These are phyloP conservation scores for Drosophila jambulina DNA, from an alignment of 1,140 invertebrate species.

Conservation along the genomic window DNA sequence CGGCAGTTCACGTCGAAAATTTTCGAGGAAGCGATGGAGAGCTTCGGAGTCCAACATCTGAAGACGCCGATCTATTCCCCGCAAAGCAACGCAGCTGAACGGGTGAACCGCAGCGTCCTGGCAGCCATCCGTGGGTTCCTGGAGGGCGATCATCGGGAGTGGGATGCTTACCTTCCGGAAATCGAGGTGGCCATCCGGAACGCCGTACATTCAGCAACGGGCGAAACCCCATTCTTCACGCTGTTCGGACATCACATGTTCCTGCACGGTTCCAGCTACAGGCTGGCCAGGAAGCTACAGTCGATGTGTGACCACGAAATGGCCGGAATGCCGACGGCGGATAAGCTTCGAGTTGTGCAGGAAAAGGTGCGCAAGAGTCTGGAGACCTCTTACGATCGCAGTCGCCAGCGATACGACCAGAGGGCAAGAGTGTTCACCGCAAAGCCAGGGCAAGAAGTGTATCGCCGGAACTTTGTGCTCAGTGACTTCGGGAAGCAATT, in stretches of 20 bases:
- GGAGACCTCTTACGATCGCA: not conserved
- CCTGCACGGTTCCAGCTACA: not conserved
- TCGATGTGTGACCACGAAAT: not conserved
- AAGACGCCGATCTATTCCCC: too few species aligned
- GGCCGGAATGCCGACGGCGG: not conserved
- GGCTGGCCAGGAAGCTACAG: not conserved
- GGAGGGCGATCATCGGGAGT: not conserved
- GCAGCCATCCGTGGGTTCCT: not conserved
- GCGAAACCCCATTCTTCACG: not conserved
- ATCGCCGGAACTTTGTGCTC: too few species aligned
- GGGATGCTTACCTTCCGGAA: not conserved
- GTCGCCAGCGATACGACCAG: not conserved
- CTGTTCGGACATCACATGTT: not conserved
- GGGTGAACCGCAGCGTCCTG: conserved; percentile 1
- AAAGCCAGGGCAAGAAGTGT: not conserved
- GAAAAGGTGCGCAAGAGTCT: not conserved
- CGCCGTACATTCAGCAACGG: not conserved
- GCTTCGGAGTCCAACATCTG: too few species aligned
- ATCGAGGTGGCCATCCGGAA: not conserved
- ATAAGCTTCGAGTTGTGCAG: not conserved
- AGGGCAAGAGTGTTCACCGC: not conserved
- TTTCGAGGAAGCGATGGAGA: too few species aligned
- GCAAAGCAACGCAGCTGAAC: not conserved
- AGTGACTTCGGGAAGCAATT: too few species aligned
- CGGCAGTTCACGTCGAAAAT: too few species aligned